These are phyloP conservation scores for Chesias legatella DNA, from an alignment of 2,888 invertebrate genomes.

Conservation along the genomic window DNA sequence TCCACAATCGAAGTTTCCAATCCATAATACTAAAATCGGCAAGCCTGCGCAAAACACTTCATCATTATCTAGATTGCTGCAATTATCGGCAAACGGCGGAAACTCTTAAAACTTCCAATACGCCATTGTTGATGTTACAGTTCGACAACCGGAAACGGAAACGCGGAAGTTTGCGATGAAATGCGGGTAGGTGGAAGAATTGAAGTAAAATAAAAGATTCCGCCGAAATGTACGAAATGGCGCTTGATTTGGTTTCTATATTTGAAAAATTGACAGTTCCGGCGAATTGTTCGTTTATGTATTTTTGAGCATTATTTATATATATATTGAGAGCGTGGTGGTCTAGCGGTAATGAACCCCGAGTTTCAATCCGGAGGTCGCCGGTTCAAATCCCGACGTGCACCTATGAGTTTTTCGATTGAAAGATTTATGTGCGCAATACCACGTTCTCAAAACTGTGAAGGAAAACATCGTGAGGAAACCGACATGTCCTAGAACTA, in stretches of 20 bases:
- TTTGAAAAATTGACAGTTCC: neutral
- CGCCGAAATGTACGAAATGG: constrained; percentile 4
- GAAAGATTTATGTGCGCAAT: no score
- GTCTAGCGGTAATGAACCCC: no score
- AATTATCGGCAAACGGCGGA: constrained; percentile 31
- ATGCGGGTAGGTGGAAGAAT: constrained; percentile 31
- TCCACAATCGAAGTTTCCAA: neutral
- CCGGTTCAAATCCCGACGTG: no score
- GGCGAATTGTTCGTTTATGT: no score
- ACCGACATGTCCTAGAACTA: no score
- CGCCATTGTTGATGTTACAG: constrained; percentile 21
- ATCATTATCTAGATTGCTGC: constrained; percentile 38
- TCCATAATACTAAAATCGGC: constrained; percentile 5
- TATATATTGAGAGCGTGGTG: no score
- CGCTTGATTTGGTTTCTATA: constrained; percentile 10
- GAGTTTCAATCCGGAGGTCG: no score
- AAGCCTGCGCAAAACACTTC: constrained; percentile 26
- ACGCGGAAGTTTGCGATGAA: constrained; percentile 28
- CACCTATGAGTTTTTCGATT: no score
- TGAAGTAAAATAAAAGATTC: constrained; percentile 30
- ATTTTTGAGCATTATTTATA: no score
- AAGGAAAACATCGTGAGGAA: no score
- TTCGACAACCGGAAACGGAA: constrained; percentile 25
- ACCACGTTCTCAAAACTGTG: no score
- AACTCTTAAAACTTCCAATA: constrained; percentile 25